Evolutionary conservation across 2,113 vertebrate genomes (phyloP), one percentile per base, ranked within the genome.

Genomic region (Miniopterus natalensis): DNA sequence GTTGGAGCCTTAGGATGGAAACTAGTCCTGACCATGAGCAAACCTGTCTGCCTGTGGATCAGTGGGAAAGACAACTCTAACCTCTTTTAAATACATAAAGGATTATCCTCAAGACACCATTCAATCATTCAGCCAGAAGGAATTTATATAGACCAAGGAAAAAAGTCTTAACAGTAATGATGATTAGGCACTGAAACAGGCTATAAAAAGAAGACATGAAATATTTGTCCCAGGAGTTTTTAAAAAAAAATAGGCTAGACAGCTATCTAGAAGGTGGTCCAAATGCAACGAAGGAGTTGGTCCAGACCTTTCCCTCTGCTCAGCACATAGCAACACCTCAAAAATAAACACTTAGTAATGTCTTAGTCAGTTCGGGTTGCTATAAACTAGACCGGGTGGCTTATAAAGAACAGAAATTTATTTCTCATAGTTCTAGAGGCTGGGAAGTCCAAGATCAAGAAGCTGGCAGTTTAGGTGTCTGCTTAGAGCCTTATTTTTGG

Each of bases 121-220:
- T 59, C 17, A 55, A 80, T 65, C 53, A 6, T 15, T 95, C 45
- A 78, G 53, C 40, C 84, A 84, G 49, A 70, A 89, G 45, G 5
- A 84, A 96, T 95, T 68, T 94, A 12, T 84, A 49, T 51, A 93
- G 31, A 70, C 15, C 47, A 86, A 84, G 12, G 14, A 21, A 68
- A 87, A 88, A 89, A 40, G 2, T 53, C n/a, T 89, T 86, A 73
- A 49, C 8, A 53, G 45, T 25, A 63, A 78, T 45, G 78, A 47
- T 42, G 29, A 90, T 73, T 77, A 81, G 78, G n/a, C 15, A 59
- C 23, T 81, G 42, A 74, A 88, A 36, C 49, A 79, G 47, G 49
- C 36, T 90, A 57, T 55, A 47, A 75, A 95, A 79, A 25, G n/a
- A 90, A 90, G 55, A 13, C 20, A 29, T 53, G 6, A 94, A 95